Percentiles rank a stretch among this genome's conserved stretches.
Conservation (phyloP, 2,797 vertebrate species). For the Anguilla anguilla region DNA sequence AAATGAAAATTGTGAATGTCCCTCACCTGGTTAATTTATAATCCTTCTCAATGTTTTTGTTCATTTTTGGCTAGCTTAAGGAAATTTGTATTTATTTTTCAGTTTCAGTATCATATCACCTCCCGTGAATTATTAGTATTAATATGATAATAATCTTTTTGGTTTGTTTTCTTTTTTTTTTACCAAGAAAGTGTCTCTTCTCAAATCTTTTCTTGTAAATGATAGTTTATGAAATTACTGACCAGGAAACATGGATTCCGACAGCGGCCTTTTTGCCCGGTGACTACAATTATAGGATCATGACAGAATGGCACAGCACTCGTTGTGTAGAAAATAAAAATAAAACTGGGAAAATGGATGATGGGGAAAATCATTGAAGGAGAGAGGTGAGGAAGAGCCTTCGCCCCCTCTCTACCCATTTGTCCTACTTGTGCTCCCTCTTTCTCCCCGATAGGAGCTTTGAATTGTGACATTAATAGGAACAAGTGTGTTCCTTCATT, state of each 20-base stretch:
- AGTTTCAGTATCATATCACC: constrained; percentile 64
- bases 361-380: constrained; percentile 52
- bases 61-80: constrained; percentile 66
- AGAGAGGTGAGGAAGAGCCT: constrained; percentile 36
- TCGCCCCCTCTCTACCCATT: constrained; percentile 14
- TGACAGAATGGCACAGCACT: constrained; percentile 73
- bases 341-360: constrained; percentile 58
- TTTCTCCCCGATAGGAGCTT: constrained; percentile 57
- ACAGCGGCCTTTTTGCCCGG: constrained; percentile 66
- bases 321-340: constrained; percentile 53
- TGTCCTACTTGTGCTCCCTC: constrained; percentile 51
- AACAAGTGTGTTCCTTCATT: constrained; percentile 51
- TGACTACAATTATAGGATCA: constrained; percentile 67
- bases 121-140: constrained; percentile 68
- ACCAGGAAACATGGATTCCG: constrained; percentile 58
- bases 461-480: constrained; percentile 54
- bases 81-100: constrained; percentile 76
- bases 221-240: constrained; percentile 54
- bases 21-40: constrained; percentile 77
- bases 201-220: constrained; percentile 52
- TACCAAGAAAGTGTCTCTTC: constrained; percentile 53
- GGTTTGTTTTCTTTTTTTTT: constrained; percentile 49
- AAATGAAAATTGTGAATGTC: constrained; percentile 67
- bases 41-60: constrained; percentile 65
- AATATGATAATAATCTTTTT: constrained; percentile 53